A percentile compares a stretch with the other conserved stretches of the same genome.
Evolutionary conservation across 1,140 invertebrate genomes (phyloP).

Genomic region (Sycobia sp.): DNA sequence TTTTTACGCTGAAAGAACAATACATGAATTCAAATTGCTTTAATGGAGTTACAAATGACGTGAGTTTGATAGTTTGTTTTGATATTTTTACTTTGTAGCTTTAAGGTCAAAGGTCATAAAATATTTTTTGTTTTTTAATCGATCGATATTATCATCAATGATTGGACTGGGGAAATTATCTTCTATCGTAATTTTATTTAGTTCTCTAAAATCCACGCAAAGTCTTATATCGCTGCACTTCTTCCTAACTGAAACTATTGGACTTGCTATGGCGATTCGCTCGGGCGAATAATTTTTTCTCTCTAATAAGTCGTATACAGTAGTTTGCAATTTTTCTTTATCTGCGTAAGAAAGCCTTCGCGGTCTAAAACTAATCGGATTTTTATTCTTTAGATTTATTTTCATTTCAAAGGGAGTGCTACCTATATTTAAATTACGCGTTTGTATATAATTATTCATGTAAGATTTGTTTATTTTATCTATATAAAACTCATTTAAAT

Average conservation of each 20-base stretch:
- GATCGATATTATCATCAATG: constrained; percentile 39
- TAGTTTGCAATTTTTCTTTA: constrained; percentile 35
- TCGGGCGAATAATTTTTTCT: constrained; percentile 40
- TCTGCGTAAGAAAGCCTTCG: constrained; percentile 37
- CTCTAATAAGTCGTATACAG: constrained; percentile 39
- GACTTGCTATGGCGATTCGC: constrained; percentile 44
- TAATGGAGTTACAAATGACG: too few species aligned
- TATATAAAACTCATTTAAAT: too few species aligned
- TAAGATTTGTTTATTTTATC: too few species aligned
- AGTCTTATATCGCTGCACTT: constrained; percentile 43
- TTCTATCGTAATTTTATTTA: constrained; percentile 52
- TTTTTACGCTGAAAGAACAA: too few species aligned
- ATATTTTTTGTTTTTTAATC: too few species aligned
- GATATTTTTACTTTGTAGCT: too few species aligned
- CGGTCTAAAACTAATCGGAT: constrained; percentile 37
- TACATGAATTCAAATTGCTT: too few species aligned
- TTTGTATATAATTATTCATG: background rate
- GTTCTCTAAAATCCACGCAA: constrained; percentile 54
- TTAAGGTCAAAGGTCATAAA: too few species aligned
- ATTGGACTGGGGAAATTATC: constrained; percentile 42
- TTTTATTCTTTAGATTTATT: constrained; percentile 17
- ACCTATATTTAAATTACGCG: background rate
- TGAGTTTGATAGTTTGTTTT: too few species aligned
- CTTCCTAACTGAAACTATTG: constrained; percentile 35
- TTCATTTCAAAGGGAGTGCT: background rate